Conservation (phyloP, 2,113 vertebrate genomes). For the Paramormyrops kingsleyae region DNA sequence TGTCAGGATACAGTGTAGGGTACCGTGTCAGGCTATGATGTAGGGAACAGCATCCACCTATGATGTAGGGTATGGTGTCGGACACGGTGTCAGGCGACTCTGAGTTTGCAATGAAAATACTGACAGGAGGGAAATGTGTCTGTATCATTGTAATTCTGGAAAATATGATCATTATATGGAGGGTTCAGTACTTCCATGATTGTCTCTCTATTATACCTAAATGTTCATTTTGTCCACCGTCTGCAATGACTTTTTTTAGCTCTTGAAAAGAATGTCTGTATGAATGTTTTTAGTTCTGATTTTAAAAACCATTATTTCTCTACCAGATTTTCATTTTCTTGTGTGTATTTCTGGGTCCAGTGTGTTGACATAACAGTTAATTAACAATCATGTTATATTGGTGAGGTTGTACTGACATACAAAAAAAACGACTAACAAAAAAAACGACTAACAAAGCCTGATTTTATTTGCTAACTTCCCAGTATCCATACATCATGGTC, state of each 20-base stretch:
- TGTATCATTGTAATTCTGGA: not conserved
- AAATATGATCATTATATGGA: not conserved
- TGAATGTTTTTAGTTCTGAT: not conserved
- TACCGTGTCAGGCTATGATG: no score
- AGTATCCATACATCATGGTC: not conserved
- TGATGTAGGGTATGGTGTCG: not conserved
- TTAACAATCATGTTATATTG: not conserved
- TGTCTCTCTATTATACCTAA: not conserved
- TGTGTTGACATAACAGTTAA: not conserved
- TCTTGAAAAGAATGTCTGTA: not conserved
- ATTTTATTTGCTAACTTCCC: not conserved
- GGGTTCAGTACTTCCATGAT: not conserved
- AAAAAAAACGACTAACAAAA: not conserved
- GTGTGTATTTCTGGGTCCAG: not conserved
- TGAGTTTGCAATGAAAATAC: no score
- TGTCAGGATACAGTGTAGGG: no score
- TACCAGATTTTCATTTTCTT: not conserved
- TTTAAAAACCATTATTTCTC: not conserved
- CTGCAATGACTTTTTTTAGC: not conserved
- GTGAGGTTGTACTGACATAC: not conserved
- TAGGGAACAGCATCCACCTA: no score
- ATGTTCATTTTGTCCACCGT: not conserved
- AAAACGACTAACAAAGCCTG: not conserved
- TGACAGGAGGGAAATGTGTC: not conserved
- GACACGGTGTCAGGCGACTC: no score